Percentiles rank a stretch among this genome's conserved stretches.
Conservation (phyloP, 1,140 invertebrate species). For the Drosophila sp. region DNA sequence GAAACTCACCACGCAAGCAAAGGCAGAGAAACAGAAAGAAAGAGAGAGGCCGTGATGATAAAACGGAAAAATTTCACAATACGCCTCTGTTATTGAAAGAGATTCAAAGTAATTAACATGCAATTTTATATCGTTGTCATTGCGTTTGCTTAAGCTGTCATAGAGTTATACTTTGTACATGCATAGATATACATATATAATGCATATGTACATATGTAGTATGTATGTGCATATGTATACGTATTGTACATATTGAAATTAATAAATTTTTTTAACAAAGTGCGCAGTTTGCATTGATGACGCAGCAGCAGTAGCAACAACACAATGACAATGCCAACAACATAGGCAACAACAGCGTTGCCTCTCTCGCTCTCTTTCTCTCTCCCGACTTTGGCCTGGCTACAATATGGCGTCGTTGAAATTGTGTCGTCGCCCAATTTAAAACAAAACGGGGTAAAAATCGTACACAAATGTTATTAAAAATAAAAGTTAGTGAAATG, state of each 20-base stretch:
- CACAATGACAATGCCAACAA: conserved; percentile 55
- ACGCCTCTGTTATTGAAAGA: conserved; percentile 35
- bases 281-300: conserved; percentile 80
- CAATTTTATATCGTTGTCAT: conserved; percentile 16
- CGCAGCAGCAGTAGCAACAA: conserved; percentile 64
- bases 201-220: neutral
- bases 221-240: neutral
- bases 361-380: conserved; percentile 18
- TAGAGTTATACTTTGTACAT: neutral
- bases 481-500: conserved; percentile 34
- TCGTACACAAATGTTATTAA: conserved; percentile 39
- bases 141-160: conserved; percentile 20
- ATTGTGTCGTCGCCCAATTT: conserved; percentile 71
- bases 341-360: conserved; percentile 47
- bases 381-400: conserved; percentile 27
- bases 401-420: conserved; percentile 75
- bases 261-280: conserved; percentile 61
- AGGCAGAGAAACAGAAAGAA: conserved; percentile 4
- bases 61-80: conserved; percentile 47
- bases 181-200: conserved; percentile 4
- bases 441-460: conserved; percentile 45
- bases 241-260: conserved; percentile 43
- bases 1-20: conserved; percentile 59
- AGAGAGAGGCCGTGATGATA: neutral
- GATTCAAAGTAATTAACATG: conserved; percentile 39